Evolutionary conservation across 2,888 invertebrate species (phyloP).

Genomic region (Rambutsinella grinnellia): DNA sequence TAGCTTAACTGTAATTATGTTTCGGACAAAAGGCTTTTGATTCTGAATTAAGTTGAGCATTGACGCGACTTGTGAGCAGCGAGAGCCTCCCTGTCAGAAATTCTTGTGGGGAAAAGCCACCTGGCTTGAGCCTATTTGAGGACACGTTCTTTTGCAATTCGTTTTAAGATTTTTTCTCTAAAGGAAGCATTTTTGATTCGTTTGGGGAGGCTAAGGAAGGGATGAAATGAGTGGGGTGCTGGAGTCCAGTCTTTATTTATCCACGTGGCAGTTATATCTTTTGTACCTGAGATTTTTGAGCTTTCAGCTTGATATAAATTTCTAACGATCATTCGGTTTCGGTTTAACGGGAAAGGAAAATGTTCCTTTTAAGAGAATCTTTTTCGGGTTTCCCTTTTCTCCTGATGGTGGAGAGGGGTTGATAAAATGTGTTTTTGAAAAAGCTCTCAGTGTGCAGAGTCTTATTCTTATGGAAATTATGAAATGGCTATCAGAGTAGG

Average conservation of each 20-base stretch:
- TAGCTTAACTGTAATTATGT: too few relatives aligned
- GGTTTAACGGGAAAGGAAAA: background rate
- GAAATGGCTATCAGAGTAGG: slow-evolving; percentile 1
- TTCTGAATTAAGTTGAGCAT: too few relatives aligned
- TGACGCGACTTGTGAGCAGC: background rate
- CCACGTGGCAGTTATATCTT: slow-evolving; percentile 34
- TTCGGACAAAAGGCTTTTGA: too few relatives aligned
- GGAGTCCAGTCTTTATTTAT: slow-evolving; percentile 38
- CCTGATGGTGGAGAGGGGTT: background rate
- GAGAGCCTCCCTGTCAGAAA: background rate
- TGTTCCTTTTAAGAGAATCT: background rate
- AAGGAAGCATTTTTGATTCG: background rate
- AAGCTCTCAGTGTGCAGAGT: slow-evolving; percentile 28
- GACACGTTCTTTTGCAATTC: slow-evolving; percentile 7
- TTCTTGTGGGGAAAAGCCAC: too few relatives aligned
- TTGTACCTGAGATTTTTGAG: background rate
- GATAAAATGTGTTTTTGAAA: slow-evolving; percentile 26
- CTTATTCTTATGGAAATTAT: slow-evolving; percentile 49
- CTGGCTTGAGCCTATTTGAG: background rate
- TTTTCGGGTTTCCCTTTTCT: background rate
- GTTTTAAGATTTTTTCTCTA: too few relatives aligned
- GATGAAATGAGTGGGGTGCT: slow-evolving; percentile 17
- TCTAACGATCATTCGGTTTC: background rate
- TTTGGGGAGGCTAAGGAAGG: too few relatives aligned
- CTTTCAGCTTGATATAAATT: background rate